Evolutionary conservation across 2,888 invertebrate genomes (phyloP).

Genomic region (Koerneria pararmatus): DNA sequence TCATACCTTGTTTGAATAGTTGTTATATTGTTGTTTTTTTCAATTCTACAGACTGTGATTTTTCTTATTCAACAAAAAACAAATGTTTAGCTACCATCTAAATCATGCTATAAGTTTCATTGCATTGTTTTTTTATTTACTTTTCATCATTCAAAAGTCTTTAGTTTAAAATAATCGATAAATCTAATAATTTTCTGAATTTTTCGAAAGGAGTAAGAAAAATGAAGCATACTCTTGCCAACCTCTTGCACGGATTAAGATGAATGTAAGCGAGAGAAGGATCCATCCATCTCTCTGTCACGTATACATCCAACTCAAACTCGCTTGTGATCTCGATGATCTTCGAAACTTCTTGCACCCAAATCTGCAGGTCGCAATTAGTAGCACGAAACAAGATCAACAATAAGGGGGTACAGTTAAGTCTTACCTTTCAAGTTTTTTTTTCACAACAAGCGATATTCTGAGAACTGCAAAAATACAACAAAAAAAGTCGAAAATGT

Average conservation of each 20-base stretch:
- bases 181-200: too few relatives aligned
- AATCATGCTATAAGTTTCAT: too few relatives aligned
- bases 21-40: too few relatives aligned
- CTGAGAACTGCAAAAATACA: background rate
- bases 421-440: background rate
- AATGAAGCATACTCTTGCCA: conserved; percentile 12
- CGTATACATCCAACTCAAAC: conserved; percentile 60
- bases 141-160: too few relatives aligned
- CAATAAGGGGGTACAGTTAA: background rate
- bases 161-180: too few relatives aligned
- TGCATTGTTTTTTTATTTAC: too few relatives aligned
- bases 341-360: conserved; percentile 60
- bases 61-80: too few relatives aligned
- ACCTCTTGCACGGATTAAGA: conserved; percentile 59
- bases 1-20: too few relatives aligned
- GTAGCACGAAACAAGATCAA: background rate
- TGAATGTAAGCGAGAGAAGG: conserved; percentile 52
- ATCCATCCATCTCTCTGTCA: conserved; percentile 59
- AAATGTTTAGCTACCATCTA: too few relatives aligned
- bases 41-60: too few relatives aligned
- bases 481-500: too few relatives aligned
- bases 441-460: too few relatives aligned
- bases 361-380: conserved; percentile 46
- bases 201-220: background rate
- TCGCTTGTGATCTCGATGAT: conserved; percentile 60